Base-by-base conservation (phyloP, 2,888 invertebrate genomes). In the Timema podura region DNA sequence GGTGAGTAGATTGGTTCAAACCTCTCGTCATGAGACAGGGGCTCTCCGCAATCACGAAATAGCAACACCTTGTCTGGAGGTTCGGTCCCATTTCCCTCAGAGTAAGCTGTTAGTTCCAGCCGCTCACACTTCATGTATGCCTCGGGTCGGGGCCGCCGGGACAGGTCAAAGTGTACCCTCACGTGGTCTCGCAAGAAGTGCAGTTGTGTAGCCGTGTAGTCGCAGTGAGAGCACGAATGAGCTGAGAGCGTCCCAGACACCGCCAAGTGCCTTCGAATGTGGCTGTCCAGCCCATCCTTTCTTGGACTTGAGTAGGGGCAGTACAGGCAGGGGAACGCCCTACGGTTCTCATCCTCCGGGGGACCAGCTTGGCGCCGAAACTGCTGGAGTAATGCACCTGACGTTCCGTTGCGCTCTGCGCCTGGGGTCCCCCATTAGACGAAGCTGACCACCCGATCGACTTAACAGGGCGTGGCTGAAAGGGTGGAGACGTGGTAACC, bases 301-400 rank as follows among this genome's bases (percentile, higher is more conserved):
- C 91, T 86, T 68, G 86, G 85, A 77, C 90, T 91, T 54, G 89
- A 88, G 79, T 91, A 95, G 0, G 95, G 95, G 80, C 95, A 95
- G 75, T 90, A 83, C 69, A 89, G 83, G 80, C 94, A 95, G 79
- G 87, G 84, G 77, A 87, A 89, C 72, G 86, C 76, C 77, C 87
- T 88, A 75, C 88, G 86, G 45, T 88, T 87, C 75, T 88, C 88
- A 59, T 80, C 79, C 71, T 70, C 68, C 44, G 59, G 16, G 0
- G 78, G 75, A 0, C 78, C 72, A 59, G 74, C 77, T 71, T 80
- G 80, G 69, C 85, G 82, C 71, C 84, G 81, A 75, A 87, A 81
- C 78, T 88, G 85, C 78, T 84, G 81, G 74, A 85, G 80, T 78
- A 85, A 82, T n/a, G 85, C 81, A 85, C 87, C 82, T 89, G 88